phyloP scores from a whole-genome alignment of 1,140 invertebrate species.

The Eueides isabella region DNA sequence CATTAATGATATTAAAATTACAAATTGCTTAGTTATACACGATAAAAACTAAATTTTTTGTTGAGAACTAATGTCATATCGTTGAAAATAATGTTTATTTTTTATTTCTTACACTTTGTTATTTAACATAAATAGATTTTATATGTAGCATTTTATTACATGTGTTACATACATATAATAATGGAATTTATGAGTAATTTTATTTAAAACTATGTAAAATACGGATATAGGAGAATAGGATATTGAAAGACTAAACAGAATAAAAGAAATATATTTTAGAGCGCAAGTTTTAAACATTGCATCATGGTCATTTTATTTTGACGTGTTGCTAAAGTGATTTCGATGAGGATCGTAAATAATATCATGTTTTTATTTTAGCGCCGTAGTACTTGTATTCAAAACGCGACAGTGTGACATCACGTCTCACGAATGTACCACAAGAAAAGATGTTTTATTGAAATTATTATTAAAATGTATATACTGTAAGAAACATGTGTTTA shows the following conservation, averaged over 20 bases:
- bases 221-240: too few relatives aligned
- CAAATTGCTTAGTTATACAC: conserved; percentile 20
- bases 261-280: conserved; percentile 25
- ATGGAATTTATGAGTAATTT: not conserved
- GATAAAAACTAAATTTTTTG: conserved; percentile 28
- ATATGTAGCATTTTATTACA: not conserved
- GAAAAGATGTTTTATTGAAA: conserved; percentile 20
- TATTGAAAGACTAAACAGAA: not conserved
- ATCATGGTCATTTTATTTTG: conserved; percentile 34
- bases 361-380: conserved; percentile 69
- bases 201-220: not conserved
- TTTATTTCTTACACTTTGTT: too few relatives aligned
- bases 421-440: conserved; percentile 55
- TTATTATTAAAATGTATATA: conserved; percentile 21
- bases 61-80: conserved; percentile 14
- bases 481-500: conserved; percentile 11
- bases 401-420: conserved; percentile 72
- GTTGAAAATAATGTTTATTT: not conserved
- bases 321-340: conserved; percentile 47
- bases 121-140: not conserved
- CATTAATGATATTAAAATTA: conserved; percentile 37
- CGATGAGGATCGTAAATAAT: conserved; percentile 58
- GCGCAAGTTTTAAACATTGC: conserved; percentile 34
- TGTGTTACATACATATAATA: not conserved
- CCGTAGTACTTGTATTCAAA: conserved; percentile 61